Conservation (phyloP, 1,140 invertebrate genomes). For the Drosophila quadrilineata region DNA sequence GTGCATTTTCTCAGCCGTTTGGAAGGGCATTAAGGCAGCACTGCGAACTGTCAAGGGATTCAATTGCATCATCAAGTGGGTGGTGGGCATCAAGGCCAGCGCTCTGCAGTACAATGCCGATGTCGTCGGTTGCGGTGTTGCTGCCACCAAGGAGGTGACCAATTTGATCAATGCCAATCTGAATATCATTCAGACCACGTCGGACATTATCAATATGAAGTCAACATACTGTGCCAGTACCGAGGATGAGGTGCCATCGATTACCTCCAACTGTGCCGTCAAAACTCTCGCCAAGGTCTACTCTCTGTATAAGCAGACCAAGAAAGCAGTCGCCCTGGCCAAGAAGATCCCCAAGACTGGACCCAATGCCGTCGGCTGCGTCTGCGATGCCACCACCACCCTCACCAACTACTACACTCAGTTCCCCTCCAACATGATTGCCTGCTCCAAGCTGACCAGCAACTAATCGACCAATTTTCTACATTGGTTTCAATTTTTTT, state of each 20-base stretch:
- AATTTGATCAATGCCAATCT: slow-evolving; percentile 51
- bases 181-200: slow-evolving; percentile 34
- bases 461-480: background rate
- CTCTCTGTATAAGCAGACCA: slow-evolving; percentile 27
- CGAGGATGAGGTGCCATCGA: slow-evolving; percentile 1
- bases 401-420: slow-evolving; percentile 51
- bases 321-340: slow-evolving; percentile 23
- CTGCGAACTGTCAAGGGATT: slow-evolving; percentile 56
- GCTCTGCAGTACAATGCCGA: slow-evolving; percentile 37
- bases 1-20: background rate
- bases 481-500: background rate
- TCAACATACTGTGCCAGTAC: slow-evolving; percentile 32
- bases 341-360: slow-evolving; percentile 48
- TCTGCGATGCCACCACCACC: slow-evolving; percentile 25
- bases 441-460: slow-evolving; percentile 56
- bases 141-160: slow-evolving; percentile 50
- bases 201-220: slow-evolving; percentile 38
- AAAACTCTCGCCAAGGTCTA: slow-evolving; percentile 22
- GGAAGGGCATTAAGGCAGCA: slow-evolving; percentile 11
- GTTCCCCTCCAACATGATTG: slow-evolving; percentile 45
- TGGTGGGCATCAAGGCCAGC: slow-evolving; percentile 44
- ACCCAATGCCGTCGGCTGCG: slow-evolving; percentile 48
- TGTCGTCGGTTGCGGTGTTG: slow-evolving; percentile 38
- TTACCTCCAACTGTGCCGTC: slow-evolving; percentile 26
- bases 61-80: slow-evolving; percentile 60